Evolutionary conservation across 2,888 invertebrate genomes (phyloP), one percentile per base, ranked within the genome.

Genomic region (Tyria jacobaeae): DNA sequence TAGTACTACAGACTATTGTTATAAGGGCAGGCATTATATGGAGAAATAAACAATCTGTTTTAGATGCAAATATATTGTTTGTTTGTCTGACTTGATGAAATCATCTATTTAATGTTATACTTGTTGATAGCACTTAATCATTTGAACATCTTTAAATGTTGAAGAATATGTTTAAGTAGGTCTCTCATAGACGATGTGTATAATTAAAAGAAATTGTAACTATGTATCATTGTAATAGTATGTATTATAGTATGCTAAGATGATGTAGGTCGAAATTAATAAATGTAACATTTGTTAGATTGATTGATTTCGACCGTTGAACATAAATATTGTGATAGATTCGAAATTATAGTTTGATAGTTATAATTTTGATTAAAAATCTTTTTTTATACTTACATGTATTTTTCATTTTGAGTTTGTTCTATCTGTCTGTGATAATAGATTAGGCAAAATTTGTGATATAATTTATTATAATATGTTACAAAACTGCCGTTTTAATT

Each of bases 261-360:
- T n/a, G n/a, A n/a, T n/a, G n/a, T n/a, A n/a, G n/a, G n/a, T n/a
- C n/a, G n/a, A n/a, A n/a, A n/a, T n/a, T n/a, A n/a, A n/a, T n/a
- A n/a, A n/a, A n/a, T n/a, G n/a, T n/a, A n/a, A 44, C 21, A 44
- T 44, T 10, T 44, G 21, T 4, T 44, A 12, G 21, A 44, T 44
- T 21, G n/a, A 44, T 44, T 9, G 21, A 10, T 31, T 17, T 50
- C 17, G 17, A n/a, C 49, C 49, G 1, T 17, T 17, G 12, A 31
- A 31, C 17, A 31, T 12, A 14, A 41, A 51, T 12, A 66, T 73
- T 69, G 69, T 76, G 69, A 73, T 71, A 71, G 65, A 68, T 76
- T 69, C 68, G 64, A 71, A 76, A 64, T 70, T 68, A 62, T 63
- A 54, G 31, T 58, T 58, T 58, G 44, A 48, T 64, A 64, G 54